Conservation (phyloP, 2,888 invertebrate species). For the Byasa hedistus region DNA sequence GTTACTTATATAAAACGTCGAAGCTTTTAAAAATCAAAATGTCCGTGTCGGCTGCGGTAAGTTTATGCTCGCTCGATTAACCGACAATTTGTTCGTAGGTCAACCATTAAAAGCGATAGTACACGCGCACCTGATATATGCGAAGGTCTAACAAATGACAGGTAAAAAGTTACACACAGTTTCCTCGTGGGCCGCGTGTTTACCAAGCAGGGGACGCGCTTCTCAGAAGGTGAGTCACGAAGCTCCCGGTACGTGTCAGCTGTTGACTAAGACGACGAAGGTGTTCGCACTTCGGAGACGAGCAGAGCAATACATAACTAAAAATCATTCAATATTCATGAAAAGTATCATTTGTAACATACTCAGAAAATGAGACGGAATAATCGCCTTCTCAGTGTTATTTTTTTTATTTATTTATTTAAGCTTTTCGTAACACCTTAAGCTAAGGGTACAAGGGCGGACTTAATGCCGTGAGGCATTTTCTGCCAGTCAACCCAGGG, state of each 20-base stretch:
- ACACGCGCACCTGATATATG: constrained; percentile 15
- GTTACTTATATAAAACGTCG: not conserved
- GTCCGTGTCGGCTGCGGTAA: not conserved
- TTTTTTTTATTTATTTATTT: too few relatives aligned
- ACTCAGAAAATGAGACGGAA: too few relatives aligned
- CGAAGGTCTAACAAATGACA: constrained; percentile 26
- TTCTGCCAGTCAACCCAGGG: too few relatives aligned
- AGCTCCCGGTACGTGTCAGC: constrained; percentile 10
- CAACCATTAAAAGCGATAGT: constrained; percentile 24
- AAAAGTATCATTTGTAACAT: not conserved
- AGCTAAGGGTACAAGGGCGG: too few relatives aligned
- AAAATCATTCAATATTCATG: not conserved
- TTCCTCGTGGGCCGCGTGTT: constrained; percentile 21
- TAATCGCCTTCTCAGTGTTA: not conserved
- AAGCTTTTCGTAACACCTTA: too few relatives aligned
- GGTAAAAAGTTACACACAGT: constrained; percentile 21
- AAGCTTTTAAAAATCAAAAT: not conserved
- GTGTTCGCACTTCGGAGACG: constrained; percentile 6
- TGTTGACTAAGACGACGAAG: constrained; percentile 7
- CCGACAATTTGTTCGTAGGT: not conserved
- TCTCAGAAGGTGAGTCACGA: constrained; percentile 28
- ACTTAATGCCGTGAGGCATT: too few relatives aligned
- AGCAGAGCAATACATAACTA: not conserved
- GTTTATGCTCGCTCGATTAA: not conserved
- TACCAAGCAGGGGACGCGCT: constrained; percentile 17